phyloP scores from a whole-genome alignment of 2,797 vertebrate species.

The Mormyrops boulengeri region DNA sequence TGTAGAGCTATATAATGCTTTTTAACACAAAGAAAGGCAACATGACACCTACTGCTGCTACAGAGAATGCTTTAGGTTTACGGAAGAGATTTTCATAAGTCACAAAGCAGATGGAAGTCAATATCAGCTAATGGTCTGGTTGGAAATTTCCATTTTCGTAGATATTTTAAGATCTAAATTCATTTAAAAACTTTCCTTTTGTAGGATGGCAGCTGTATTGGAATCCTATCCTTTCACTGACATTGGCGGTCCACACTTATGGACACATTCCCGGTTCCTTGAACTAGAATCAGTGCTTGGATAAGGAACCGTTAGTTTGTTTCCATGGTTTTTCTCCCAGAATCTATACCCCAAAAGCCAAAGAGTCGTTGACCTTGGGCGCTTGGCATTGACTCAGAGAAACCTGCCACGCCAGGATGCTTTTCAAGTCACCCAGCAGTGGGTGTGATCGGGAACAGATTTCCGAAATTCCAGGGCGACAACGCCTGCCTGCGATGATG shows the following conservation, averaged over 20 bases:
- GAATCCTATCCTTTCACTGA: slow-evolving; percentile 46
- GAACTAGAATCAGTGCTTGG: slow-evolving; percentile 56
- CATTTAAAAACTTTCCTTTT: slow-evolving; percentile 42
- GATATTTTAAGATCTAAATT: neutral
- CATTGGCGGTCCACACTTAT: slow-evolving; percentile 52
- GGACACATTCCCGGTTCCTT: slow-evolving; percentile 57
- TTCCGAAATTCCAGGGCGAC: slow-evolving; percentile 97
- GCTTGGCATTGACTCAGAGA: slow-evolving; percentile 95
- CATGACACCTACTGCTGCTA: neutral
- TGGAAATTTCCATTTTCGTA: neutral
- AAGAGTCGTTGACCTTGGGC: slow-evolving; percentile 99
- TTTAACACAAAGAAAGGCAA: neutral
- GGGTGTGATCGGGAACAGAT: slow-evolving; percentile 97
- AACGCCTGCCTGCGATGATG: slow-evolving; percentile 91
- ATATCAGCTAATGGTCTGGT: neutral
- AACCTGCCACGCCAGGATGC: slow-evolving; percentile 82
- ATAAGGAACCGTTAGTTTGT: slow-evolving; percentile 70
- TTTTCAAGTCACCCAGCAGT: slow-evolving; percentile 78
- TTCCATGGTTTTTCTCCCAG: slow-evolving; percentile 54
- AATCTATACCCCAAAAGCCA: slow-evolving; percentile 89
- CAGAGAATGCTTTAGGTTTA: neutral
- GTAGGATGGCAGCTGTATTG: slow-evolving; percentile 59
- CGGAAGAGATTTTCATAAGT: neutral
- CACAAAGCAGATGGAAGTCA: neutral
- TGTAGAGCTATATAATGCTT: neutral